These are phyloP conservation scores for Lithophane ornitopus DNA, from an alignment of 2,888 invertebrate species.

Conservation along the genomic window DNA sequence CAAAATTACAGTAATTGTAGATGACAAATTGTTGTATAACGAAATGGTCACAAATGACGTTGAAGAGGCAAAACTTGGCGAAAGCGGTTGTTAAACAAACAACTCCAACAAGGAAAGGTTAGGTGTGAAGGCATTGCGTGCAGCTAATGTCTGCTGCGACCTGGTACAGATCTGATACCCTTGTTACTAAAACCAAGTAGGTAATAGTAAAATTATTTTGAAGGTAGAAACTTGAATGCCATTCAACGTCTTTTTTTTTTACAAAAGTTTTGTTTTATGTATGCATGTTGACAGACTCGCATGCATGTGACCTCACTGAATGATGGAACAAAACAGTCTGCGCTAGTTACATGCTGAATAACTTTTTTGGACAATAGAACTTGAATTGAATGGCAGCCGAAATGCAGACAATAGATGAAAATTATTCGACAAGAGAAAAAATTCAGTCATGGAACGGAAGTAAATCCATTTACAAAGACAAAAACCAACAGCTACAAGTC, in stretches of 20 bases:
- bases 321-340: constrained; percentile 31
- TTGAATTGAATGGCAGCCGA: constrained; percentile 28
- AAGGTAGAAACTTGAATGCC: constrained; percentile 33
- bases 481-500: neutral
- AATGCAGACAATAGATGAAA: constrained; percentile 15
- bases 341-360: constrained; percentile 36
- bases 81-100: constrained; percentile 39
- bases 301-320: constrained; percentile 29
- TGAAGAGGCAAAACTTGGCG: constrained; percentile 20
- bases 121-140: constrained; percentile 64
- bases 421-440: neutral
- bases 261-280: constrained; percentile 10
- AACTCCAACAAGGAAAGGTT: constrained; percentile 52
- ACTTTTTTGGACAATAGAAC: constrained; percentile 38
- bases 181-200: constrained; percentile 35
- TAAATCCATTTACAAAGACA: neutral
- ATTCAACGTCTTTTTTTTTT: constrained; percentile 36
- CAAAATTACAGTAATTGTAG: neutral
- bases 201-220: constrained; percentile 15
- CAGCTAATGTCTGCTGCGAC: constrained; percentile 49
- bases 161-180: constrained; percentile 57
- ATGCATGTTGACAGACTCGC: constrained; percentile 37
- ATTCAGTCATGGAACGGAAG: constrained; percentile 3
- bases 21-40: constrained; percentile 21
- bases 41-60: constrained; percentile 4